Evolutionary conservation across 1,140 invertebrate genomes (phyloP).

Genomic region (Amphibalanus amphitrite): DNA sequence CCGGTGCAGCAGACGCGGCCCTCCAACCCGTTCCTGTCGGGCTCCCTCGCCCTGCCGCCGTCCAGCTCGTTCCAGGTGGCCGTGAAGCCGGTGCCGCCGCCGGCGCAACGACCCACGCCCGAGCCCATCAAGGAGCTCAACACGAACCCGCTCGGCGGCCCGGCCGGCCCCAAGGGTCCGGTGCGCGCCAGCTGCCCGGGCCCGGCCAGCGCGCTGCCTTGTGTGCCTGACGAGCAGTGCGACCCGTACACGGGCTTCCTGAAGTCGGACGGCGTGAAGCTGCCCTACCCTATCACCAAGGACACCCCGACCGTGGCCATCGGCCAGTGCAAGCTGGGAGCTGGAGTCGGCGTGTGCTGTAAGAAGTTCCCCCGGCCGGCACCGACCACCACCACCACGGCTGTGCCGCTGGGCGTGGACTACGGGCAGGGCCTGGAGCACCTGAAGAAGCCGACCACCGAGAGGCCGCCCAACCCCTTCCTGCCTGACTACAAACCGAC

Average conservation of each 20-base stretch:
- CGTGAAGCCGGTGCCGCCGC: not conserved
- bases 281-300: not conserved
- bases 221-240: not conserved
- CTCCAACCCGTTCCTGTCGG: not conserved
- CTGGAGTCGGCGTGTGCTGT: not conserved
- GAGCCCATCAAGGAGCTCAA: not conserved
- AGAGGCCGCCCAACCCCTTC: not conserved
- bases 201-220: not conserved
- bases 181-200: not conserved
- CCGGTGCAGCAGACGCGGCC: too few species aligned
- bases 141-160: not conserved
- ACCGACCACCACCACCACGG: not conserved
- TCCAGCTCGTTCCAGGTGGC: not conserved
- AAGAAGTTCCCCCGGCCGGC: not conserved
- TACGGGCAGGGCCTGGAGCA: not conserved
- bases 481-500: not conserved
- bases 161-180: not conserved
- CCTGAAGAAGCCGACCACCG: not conserved
- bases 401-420: not conserved
- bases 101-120: not conserved
- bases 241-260: slow-evolving; percentile 1
- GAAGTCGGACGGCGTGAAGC: not conserved
- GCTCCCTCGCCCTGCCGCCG: not conserved
- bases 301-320: slow-evolving; percentile 3
- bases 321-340: not conserved